Percentiles rank a stretch among this genome's conserved stretches.
Evolutionary conservation across 1,140 invertebrate genomes (phyloP).

Genomic region (Apis dorsata): DNA sequence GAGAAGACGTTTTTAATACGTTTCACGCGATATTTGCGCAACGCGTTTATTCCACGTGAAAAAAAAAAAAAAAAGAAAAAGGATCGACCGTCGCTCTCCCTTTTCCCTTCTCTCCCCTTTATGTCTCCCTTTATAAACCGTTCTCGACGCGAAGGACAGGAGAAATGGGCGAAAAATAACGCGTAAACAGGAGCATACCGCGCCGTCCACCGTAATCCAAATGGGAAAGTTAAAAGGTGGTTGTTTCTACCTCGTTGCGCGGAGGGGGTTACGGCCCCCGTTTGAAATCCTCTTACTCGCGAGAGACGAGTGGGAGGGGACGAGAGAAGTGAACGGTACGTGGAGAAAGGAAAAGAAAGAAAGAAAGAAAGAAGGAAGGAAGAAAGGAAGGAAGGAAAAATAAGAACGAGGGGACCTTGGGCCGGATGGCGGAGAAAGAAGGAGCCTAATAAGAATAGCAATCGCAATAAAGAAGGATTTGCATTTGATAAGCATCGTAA

Average conservation of each 20-base stretch:
- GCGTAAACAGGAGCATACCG: constrained; percentile 14
- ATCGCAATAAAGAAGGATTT: constrained; percentile 79
- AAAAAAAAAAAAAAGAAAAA: too few species aligned
- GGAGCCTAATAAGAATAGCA: constrained; percentile 76
- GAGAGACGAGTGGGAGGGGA: background rate
- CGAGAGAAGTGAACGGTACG: background rate
- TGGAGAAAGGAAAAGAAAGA: background rate
- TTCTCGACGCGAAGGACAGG: background rate
- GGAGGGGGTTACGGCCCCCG: constrained; percentile 38
- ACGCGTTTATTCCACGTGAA: too few species aligned
- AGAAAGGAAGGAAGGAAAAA: background rate
- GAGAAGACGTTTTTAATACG: constrained; percentile 13
- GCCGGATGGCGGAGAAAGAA: constrained; percentile 15
- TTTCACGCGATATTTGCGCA: background rate
- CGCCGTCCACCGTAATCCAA: constrained; percentile 56
- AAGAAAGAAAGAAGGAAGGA: too few species aligned
- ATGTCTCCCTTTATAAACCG: constrained; percentile 12
- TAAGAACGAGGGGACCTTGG: constrained; percentile 19
- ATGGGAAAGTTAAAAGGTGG: constrained; percentile 64
- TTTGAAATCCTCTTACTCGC: constrained; percentile 64
- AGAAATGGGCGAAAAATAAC: constrained; percentile 46
- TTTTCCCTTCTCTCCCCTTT: background rate
- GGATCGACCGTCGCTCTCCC: background rate
- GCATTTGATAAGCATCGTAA: constrained; percentile 76
- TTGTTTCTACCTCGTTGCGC: constrained; percentile 36